Evolutionary conservation across 1,140 invertebrate genomes (phyloP).

Genomic region (Mizuhopecten yessoensis): DNA sequence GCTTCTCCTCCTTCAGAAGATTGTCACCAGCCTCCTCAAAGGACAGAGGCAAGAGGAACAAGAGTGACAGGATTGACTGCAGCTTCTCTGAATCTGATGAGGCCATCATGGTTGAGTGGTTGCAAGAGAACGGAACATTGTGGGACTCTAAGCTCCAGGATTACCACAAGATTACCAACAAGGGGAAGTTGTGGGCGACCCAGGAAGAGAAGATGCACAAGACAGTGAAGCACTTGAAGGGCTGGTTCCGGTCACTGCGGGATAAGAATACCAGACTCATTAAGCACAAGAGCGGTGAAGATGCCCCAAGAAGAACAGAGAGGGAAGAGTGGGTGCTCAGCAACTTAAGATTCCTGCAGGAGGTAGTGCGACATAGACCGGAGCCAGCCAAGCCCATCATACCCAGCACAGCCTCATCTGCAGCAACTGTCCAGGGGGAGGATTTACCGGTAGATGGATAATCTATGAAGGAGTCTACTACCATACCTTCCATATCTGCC

Average conservation of each 20-base stretch:
- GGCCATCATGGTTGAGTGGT: conserved; percentile 45
- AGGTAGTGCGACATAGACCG: neutral
- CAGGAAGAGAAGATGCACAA: neutral
- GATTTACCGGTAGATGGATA: neutral
- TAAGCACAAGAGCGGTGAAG: conserved; percentile 41
- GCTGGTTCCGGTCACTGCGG: conserved; percentile 38
- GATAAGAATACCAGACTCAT: conserved; percentile 40
- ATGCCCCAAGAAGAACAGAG: neutral
- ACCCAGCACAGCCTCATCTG: neutral
- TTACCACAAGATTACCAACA: neutral
- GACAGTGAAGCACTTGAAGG: conserved; percentile 22
- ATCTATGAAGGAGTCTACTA: too few species aligned
- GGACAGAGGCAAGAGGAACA: conserved; percentile 29
- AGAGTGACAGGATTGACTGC: conserved; percentile 30
- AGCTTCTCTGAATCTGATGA: conserved; percentile 46
- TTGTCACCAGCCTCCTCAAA: conserved; percentile 43
- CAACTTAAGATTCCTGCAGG: conserved; percentile 40
- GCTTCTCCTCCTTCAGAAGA: conserved; percentile 41
- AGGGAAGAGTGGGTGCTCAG: neutral
- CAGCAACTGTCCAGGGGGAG: neutral
- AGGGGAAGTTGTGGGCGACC: neutral
- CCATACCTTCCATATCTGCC: too few species aligned
- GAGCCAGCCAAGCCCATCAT: neutral
- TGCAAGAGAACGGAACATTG: conserved; percentile 22
- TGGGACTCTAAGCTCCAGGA: neutral